Percentiles rank a stretch among this genome's conserved stretches.
Conservation (phyloP, 1,140 invertebrate genomes). For the Ceratoteleas bidentatus region DNA sequence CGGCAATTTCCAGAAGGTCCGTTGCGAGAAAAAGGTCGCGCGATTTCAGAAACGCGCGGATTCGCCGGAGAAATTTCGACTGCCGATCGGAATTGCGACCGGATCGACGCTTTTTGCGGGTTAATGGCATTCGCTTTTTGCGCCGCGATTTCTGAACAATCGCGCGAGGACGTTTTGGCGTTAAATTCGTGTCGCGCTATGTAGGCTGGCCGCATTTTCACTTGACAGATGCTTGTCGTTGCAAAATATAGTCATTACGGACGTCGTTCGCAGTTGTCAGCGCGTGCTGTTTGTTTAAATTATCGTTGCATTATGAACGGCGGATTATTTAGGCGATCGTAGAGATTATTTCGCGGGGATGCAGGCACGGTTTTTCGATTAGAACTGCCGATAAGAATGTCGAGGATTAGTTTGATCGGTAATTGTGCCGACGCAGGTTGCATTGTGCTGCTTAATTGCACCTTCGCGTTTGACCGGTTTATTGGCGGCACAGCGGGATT, state of each 20-base stretch:
- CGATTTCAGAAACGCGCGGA: no score
- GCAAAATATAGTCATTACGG: constrained; percentile 13
- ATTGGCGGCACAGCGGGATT: constrained; percentile 15
- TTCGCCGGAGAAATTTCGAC: background rate
- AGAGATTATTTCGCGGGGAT: background rate
- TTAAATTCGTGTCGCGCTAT: constrained; percentile 5
- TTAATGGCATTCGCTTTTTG: background rate
- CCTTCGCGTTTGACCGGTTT: constrained; percentile 20
- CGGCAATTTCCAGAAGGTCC: background rate
- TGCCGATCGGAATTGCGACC: background rate
- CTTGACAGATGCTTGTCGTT: constrained; percentile 10
- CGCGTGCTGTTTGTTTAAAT: background rate
- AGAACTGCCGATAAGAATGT: no score
- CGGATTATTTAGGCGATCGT: constrained; percentile 4
- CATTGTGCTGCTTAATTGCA: constrained; percentile 4
- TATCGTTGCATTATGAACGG: background rate
- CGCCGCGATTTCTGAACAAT: background rate
- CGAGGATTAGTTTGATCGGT: no score
- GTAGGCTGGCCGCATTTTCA: constrained; percentile 21
- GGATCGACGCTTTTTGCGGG: background rate
- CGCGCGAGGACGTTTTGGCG: constrained; percentile 2
- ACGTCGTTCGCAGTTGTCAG: constrained; percentile 15
- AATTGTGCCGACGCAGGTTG: no score
- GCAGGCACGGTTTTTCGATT: no score
- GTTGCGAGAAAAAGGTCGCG: background rate